A percentile compares a stretch with the other conserved stretches of the same genome.
Evolutionary conservation across 53 echinoderm and acorn worm species (phyloP).

Genomic region (Mesocentrotus franciscanus): DNA sequence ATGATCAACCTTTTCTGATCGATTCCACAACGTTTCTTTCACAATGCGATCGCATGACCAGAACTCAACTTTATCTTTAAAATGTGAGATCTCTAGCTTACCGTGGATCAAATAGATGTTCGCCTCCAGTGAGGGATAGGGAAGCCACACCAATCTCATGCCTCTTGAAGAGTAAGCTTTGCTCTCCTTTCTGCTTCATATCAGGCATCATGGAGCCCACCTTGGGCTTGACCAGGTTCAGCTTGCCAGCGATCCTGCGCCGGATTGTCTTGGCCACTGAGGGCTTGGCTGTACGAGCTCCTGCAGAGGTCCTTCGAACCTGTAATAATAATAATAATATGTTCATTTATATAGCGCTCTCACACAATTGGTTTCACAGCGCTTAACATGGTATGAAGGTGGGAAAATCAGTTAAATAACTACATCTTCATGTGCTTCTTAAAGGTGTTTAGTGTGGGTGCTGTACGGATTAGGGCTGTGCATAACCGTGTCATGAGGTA

Average conservation of each 20-base stretch:
- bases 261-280: slow-evolving; percentile 74
- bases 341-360: too few species aligned
- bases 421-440: too few species aligned
- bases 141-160: slow-evolving; percentile 82
- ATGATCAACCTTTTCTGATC: too few species aligned
- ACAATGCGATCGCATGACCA: too few species aligned
- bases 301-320: slow-evolving; percentile 28
- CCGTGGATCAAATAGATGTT: slow-evolving; percentile 68
- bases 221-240: slow-evolving; percentile 87
- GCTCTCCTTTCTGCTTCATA: slow-evolving; percentile 72
- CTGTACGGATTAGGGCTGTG: too few species aligned
- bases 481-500: too few species aligned
- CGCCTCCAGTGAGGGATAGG: slow-evolving; percentile 72
- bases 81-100: neutral
- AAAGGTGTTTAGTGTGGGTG: too few species aligned
- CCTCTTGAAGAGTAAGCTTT: slow-evolving; percentile 62
- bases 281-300: slow-evolving; percentile 70
- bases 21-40: too few species aligned
- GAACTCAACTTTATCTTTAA: too few species aligned
- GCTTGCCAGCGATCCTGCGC: slow-evolving; percentile 82
- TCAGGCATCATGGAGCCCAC: slow-evolving; percentile 86
- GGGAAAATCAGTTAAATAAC: neutral
- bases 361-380: too few species aligned
- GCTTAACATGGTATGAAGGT: too few species aligned
- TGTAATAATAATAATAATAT: neutral